Conservation (phyloP, 2,888 invertebrate species). For the Cheilosia scutellata region DNA sequence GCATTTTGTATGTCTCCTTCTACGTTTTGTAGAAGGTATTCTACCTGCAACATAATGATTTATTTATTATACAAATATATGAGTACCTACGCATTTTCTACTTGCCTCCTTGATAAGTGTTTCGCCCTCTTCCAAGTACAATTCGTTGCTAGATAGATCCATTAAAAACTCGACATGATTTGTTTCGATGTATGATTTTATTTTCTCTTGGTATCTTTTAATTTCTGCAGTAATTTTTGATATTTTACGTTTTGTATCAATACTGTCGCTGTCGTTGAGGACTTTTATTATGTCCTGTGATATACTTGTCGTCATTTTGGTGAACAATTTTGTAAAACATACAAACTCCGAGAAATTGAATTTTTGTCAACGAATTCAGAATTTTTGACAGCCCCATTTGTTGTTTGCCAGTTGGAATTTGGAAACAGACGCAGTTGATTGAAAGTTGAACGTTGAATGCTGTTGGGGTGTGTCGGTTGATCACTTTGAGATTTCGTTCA, state of each 20-base stretch:
- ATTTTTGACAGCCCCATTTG: constrained; percentile 35
- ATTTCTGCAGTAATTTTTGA: constrained; percentile 80
- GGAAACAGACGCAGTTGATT: not conserved
- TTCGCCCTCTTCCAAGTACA: constrained; percentile 81
- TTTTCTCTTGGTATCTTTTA: constrained; percentile 81
- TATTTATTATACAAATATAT: not conserved
- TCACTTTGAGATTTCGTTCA: no score
- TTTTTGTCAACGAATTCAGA: constrained; percentile 26
- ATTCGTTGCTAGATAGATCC: constrained; percentile 81
- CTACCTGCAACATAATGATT: constrained; percentile 60
- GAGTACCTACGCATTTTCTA: not conserved
- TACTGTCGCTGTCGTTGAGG: constrained; percentile 74
- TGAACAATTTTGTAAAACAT: not conserved
- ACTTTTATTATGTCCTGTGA: constrained; percentile 76
- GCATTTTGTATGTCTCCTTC: constrained; percentile 87
- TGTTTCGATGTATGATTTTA: constrained; percentile 82
- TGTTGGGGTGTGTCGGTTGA: constrained; percentile 8
- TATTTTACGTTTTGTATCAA: constrained; percentile 80
- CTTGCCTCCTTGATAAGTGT: constrained; percentile 80
- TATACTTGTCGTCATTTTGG: constrained; percentile 72
- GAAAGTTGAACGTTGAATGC: not conserved
- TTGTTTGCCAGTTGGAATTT: constrained; percentile 8
- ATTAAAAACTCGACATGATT: constrained; percentile 83
- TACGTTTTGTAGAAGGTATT: constrained; percentile 82
- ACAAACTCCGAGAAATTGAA: not conserved